Evolutionary conservation across 2,888 invertebrate genomes (phyloP), one percentile per base, ranked within the genome.

Genomic region (Calliopum simillimum): DNA sequence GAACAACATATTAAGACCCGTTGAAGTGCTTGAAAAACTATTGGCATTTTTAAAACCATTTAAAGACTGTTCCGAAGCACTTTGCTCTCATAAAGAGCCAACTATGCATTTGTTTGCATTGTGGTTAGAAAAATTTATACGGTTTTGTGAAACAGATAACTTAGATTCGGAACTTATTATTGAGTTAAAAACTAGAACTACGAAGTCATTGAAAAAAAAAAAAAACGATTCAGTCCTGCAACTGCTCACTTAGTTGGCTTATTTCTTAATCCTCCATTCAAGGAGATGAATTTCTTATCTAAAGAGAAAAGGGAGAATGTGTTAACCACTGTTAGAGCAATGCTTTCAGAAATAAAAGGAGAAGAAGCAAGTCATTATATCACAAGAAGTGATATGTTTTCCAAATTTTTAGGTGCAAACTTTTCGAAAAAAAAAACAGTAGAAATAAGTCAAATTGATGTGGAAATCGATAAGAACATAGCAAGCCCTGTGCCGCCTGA

Each of bases 21-120:
- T 49, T 49, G 49, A 4, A 49, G 5, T 49, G 49, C 49, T 49
- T 49, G 49, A 49, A 11, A n/a, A 49, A 16, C 49, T 49, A 5
- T 49, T 49, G 49, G 19, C 49, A 49, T 49, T 49, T 49, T 49
- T 49, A 49, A 49, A 4, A 19, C 3, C 49, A 49, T 49, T 49
- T 49, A 5, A 5, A 49, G 49, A 49, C 19, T 3, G 49, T 11
- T 49, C 49, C 19, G 49, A 49, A 49, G 4, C n/a, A 49, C 11
- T 3, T 8, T 8, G 49, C 19, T 49, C 49, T 6, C 8, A 49
- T 49, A 49, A 49, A 49, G 1, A 49, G 19, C 49, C 49, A 49
- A 16, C 49, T n/a, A 4, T 49, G 4, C 49, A 49, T 19, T 8
- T 49, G 1, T 49, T 49, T 49, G 5, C 19, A 49, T 49, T 49